phyloP scores from a whole-genome alignment of 2,888 invertebrate genomes.

The Petrolisthes manimaculis region DNA sequence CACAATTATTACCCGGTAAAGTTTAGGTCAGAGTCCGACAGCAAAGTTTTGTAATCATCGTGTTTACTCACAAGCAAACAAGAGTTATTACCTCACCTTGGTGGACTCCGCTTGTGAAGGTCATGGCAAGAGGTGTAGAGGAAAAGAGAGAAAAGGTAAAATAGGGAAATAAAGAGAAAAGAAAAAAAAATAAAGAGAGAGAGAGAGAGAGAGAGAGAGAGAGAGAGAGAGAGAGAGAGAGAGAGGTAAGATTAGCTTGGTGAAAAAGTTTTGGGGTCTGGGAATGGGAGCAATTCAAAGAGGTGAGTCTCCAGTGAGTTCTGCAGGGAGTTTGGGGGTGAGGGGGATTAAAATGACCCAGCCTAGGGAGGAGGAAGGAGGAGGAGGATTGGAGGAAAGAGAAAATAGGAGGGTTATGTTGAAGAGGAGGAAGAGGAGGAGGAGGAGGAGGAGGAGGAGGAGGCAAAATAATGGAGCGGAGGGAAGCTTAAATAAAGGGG shows the following conservation, averaged over 20 bases:
- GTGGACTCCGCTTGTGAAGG: too few species aligned
- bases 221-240: constrained; percentile 17
- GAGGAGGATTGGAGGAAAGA: neutral
- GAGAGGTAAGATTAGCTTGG: constrained; percentile 20
- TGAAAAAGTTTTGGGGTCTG: neutral
- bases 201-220: neutral
- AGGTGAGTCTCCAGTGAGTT: too few species aligned
- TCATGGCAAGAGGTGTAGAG: neutral
- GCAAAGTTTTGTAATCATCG: too few species aligned
- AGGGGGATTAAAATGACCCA: too few species aligned
- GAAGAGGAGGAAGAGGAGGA: neutral
- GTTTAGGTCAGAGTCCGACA: too few species aligned
- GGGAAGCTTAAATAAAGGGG: neutral
- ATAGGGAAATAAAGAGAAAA: neutral
- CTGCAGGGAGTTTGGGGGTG: too few species aligned
- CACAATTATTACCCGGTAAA: too few species aligned
- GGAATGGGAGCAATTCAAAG: neutral
- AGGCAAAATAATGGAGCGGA: neutral
- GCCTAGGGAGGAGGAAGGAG: neutral
- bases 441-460: neutral
- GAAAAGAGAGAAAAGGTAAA: neutral
- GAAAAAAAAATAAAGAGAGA: constrained; percentile 1
- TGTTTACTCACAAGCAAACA: too few species aligned
- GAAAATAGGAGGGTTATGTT: neutral
- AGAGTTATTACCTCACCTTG: too few species aligned